Conservation (phyloP, 2,113 vertebrate genomes). For the Oncorhynchus nerka region DNA sequence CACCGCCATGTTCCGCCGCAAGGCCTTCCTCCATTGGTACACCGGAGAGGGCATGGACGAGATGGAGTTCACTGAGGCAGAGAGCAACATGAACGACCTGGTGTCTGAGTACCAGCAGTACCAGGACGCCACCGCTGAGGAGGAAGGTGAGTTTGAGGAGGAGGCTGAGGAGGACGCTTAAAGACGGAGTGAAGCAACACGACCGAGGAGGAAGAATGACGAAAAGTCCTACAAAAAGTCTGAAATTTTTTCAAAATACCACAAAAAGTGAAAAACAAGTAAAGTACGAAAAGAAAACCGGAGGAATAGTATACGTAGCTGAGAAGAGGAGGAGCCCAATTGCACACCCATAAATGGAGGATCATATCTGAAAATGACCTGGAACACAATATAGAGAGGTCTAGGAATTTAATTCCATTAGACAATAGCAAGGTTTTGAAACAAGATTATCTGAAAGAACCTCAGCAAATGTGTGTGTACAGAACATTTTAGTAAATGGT, state of each 20-base stretch:
- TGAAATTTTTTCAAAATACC: background rate
- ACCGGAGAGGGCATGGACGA: conserved; percentile 85
- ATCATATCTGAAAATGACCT: background rate
- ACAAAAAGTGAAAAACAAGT: background rate
- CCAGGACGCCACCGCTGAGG: conserved; percentile 93
- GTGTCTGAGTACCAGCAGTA: conserved; percentile 98
- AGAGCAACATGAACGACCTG: conserved; percentile 94
- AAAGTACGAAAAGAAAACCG: background rate
- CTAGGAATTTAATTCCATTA: background rate
- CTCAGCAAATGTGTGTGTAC: background rate
- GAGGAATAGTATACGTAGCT: background rate
- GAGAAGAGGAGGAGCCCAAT: background rate
- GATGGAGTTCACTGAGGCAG: conserved; percentile 85
- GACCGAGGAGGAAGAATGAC: background rate
- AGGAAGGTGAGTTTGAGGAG: conserved; percentile 77
- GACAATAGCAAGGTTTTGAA: background rate
- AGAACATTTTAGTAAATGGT: conserved; percentile 10
- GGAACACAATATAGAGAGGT: background rate
- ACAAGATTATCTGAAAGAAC: background rate
- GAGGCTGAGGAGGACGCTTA: conserved; percentile 60
- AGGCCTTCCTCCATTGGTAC: conserved; percentile 87
- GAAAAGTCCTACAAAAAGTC: background rate
- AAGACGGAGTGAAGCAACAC: background rate
- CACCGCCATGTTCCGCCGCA: conserved; percentile 84
- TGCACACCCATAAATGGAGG: conserved; percentile 1